phyloP scores from a whole-genome alignment of 2,888 invertebrate species.

The Oxytorus armatus region DNA sequence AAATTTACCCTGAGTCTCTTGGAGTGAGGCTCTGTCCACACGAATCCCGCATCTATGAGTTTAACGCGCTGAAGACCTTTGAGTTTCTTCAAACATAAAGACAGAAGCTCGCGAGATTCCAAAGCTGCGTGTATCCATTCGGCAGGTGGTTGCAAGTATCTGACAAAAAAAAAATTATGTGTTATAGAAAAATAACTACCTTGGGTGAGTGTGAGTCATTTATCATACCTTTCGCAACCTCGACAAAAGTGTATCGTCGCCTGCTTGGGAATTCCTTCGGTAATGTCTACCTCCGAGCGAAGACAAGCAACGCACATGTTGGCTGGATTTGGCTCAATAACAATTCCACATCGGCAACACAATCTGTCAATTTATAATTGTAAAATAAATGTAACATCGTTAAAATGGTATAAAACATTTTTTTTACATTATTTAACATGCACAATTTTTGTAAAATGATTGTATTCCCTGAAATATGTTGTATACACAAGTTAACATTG shows the following conservation, averaged over 20 bases:
- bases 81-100: slow-evolving; percentile 95
- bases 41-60: slow-evolving; percentile 97
- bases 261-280: slow-evolving; percentile 98
- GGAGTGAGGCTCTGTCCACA: slow-evolving; percentile 99
- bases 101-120: slow-evolving; percentile 96
- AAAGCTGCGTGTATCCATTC: slow-evolving; percentile 94
- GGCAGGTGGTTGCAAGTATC: slow-evolving; percentile 95
- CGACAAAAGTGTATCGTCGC: slow-evolving; percentile 95
- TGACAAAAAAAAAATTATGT: too few species aligned
- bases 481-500: too few species aligned
- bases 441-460: too few species aligned
- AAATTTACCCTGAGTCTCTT: slow-evolving; percentile 94
- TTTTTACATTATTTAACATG: neutral
- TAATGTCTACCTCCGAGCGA: slow-evolving; percentile 96
- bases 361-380: slow-evolving; percentile 85
- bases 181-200: too few species aligned
- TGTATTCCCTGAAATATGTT: too few species aligned
- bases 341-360: slow-evolving; percentile 97
- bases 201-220: too few species aligned
- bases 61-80: slow-evolving; percentile 96
- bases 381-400: neutral
- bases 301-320: slow-evolving; percentile 99
- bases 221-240: slow-evolving; percentile 93
- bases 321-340: slow-evolving; percentile 97
- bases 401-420: neutral